A percentile compares a stretch with the other conserved stretches of the same genome.
phyloP scores from a whole-genome alignment of 92 coral and sea anemone genomes.

The Palythoa grandis region DNA sequence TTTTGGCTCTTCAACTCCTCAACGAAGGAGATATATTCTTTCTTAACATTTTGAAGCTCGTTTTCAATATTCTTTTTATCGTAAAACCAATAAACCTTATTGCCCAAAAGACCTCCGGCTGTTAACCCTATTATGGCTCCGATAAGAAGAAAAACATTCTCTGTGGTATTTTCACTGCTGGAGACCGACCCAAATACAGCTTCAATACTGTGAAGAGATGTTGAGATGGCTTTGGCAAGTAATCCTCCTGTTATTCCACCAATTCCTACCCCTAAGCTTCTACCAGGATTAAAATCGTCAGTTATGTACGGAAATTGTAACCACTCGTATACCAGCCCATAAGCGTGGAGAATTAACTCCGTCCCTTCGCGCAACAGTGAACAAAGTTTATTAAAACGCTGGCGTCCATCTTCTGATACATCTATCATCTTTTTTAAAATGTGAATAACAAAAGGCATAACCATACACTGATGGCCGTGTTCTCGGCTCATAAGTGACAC shows the following conservation, averaged over 20 bases:
- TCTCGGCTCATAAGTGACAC: not conserved
- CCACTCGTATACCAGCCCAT: slow-evolving; percentile 23
- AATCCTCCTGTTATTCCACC: slow-evolving; percentile 28
- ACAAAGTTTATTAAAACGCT: not conserved
- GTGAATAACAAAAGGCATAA: not conserved
- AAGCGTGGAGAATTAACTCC: slow-evolving; percentile 10
- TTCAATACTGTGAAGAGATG: not conserved
- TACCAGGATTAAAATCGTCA: not conserved
- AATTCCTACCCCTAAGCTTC: slow-evolving; percentile 2
- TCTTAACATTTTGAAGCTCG: not conserved
- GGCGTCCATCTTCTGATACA: not conserved
- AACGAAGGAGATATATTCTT: not conserved
- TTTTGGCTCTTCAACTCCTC: not conserved
- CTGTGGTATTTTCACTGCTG: not conserved
- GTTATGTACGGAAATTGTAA: slow-evolving; percentile 7
- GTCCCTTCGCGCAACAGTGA: slow-evolving; percentile 15
- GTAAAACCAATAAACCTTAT: slow-evolving; percentile 11
- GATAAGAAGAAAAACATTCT: not conserved
- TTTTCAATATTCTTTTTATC: not conserved
- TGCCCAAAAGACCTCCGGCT: slow-evolving; percentile 15
- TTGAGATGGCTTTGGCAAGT: not conserved
- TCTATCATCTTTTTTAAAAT: not conserved
- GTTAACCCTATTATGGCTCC: slow-evolving; percentile 2
- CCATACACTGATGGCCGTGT: not conserved
- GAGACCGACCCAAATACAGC: not conserved